These are phyloP conservation scores for Meriones psammophilus DNA, from an alignment of 2,797 vertebrate genomes.

Conservation along the genomic window DNA sequence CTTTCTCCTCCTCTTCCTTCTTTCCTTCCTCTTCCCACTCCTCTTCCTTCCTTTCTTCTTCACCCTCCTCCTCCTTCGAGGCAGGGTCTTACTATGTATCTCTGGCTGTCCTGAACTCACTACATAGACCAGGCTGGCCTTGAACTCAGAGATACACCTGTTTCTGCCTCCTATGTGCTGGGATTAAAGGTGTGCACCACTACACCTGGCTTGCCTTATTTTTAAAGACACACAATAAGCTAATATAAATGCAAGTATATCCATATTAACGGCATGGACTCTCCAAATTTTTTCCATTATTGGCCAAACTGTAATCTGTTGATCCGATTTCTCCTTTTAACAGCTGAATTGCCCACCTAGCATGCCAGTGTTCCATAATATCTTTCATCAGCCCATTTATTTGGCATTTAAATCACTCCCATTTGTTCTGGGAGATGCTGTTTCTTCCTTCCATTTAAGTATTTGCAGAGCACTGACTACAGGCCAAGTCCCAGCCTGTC, in stretches of 20 bases:
- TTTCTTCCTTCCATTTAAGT: not conserved
- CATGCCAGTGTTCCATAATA: not conserved
- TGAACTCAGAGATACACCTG: not conserved
- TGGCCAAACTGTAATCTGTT: no score
- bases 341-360: not conserved
- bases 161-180: not conserved
- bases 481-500: not conserved
- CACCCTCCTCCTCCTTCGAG: not conserved
- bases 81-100: not conserved
- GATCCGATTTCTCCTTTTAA: slow-evolving; percentile 1
- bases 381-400: not conserved
- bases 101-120: not conserved
- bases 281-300: not conserved
- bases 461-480: not conserved
- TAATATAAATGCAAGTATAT: not conserved
- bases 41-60: not conserved
- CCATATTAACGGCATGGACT: not conserved
- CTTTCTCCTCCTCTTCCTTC: not conserved
- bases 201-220: not conserved
- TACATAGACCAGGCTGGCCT: not conserved
- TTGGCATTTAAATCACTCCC: slow-evolving; percentile 3
- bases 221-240: not conserved
- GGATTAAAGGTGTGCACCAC: not conserved
- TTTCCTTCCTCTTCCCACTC: not conserved
- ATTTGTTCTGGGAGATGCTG: slow-evolving; percentile 33